Conservation (phyloP, 1,140 invertebrate genomes). For the Aradophagus sp. region DNA sequence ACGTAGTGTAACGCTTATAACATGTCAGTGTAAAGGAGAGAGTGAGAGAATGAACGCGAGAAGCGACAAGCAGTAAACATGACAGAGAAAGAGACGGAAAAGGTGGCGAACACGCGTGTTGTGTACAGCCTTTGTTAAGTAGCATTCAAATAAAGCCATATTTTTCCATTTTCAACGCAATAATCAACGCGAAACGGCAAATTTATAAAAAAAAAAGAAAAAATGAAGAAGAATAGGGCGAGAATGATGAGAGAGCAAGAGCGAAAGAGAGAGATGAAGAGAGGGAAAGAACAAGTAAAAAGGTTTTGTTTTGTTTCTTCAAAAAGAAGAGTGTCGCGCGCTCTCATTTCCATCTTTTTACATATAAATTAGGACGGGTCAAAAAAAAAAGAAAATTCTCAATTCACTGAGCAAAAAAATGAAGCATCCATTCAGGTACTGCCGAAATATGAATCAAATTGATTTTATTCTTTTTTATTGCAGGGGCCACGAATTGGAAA, state of each 20-base stretch:
- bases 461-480: no score
- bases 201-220: slow-evolving; percentile 1
- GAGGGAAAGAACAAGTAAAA: no score
- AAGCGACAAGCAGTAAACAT: slow-evolving; percentile 46
- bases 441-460: no score
- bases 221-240: not conserved
- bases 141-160: slow-evolving; percentile 75
- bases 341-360: no score
- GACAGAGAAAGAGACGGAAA: slow-evolving; percentile 35
- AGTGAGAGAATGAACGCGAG: slow-evolving; percentile 49
- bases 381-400: no score
- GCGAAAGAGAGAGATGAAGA: not conserved
- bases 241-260: not conserved
- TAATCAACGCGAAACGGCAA: slow-evolving; percentile 67
- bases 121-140: slow-evolving; percentile 73
- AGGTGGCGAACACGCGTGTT: slow-evolving; percentile 52
- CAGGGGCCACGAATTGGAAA: no score
- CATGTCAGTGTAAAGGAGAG: slow-evolving; percentile 63
- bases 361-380: no score
- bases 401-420: no score
- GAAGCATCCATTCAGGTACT: no score
- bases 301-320: no score
- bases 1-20: slow-evolving; percentile 67
- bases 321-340: no score
- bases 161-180: slow-evolving; percentile 75